These are phyloP conservation scores for Brachionus asplanchnoidis DNA, from an alignment of 1,140 invertebrate genomes.

Conservation along the genomic window DNA sequence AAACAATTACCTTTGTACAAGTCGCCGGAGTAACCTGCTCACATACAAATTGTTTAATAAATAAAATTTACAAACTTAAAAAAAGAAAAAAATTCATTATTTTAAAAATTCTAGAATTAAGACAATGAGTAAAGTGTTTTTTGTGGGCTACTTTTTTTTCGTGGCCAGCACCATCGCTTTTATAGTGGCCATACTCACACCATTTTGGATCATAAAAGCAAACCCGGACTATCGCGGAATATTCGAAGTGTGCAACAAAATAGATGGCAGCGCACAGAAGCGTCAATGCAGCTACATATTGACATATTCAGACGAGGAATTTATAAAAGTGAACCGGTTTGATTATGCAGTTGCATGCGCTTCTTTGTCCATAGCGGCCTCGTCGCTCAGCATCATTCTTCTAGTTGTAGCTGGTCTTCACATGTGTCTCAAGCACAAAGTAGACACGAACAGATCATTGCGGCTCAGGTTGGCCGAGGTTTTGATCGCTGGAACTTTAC, in stretches of 20 bases:
- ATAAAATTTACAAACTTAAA: neutral
- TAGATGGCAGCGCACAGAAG: neutral
- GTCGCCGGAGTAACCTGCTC: neutral
- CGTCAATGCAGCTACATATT: constrained; percentile 25
- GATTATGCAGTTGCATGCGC: constrained; percentile 37
- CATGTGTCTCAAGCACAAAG: constrained; percentile 5
- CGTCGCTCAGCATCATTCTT: constrained; percentile 8
- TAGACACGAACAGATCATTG: neutral
- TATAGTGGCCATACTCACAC: constrained; percentile 39
- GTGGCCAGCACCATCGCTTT: constrained; percentile 38
- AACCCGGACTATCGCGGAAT: constrained; percentile 30
- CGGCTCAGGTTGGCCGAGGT: neutral
- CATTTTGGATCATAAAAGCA: constrained; percentile 35
- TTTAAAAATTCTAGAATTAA: neutral
- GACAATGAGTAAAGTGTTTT: constrained; percentile 41
- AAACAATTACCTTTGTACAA: neutral
- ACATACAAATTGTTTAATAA: neutral
- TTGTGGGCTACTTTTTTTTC: constrained; percentile 22
- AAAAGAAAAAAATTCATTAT: neutral
- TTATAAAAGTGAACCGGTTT: neutral
- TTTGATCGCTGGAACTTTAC: constrained; percentile 28
- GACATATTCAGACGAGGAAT: neutral
- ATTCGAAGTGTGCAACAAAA: constrained; percentile 12
- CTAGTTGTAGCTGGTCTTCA: neutral
- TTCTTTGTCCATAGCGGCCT: constrained; percentile 4